These are phyloP conservation scores for Seriola rivoliana DNA, from an alignment of 2,113 vertebrate species.

Conservation along the genomic window DNA sequence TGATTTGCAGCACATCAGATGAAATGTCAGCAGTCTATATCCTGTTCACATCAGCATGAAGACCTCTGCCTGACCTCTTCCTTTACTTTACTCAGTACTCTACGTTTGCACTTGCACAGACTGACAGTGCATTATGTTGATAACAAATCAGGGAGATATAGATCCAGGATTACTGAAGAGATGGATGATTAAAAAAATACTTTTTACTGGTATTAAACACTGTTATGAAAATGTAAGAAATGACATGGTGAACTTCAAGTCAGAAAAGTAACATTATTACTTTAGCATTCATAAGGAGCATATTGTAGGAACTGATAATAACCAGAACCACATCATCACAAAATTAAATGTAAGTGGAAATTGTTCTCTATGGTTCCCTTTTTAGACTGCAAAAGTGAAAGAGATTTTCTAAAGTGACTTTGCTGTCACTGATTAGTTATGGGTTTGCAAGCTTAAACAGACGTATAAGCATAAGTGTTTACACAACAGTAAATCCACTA, in stretches of 20 bases:
- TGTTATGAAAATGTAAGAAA: neutral
- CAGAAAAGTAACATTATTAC: neutral
- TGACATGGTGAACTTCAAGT: neutral
- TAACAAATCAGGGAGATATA: slow-evolving; percentile 10
- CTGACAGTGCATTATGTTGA: slow-evolving; percentile 5
- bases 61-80: slow-evolving; percentile 27
- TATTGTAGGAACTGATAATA: neutral
- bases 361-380: neutral
- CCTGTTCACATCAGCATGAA: slow-evolving; percentile 12
- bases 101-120: neutral
- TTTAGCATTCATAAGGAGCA: neutral
- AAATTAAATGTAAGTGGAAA: neutral
- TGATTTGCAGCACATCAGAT: slow-evolving; percentile 26
- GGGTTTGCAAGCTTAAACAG: neutral
- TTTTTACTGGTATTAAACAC: neutral
- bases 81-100: neutral
- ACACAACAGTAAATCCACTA: neutral
- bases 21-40: slow-evolving; percentile 14
- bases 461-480: neutral
- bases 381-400: neutral
- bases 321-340: neutral
- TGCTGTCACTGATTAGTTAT: neutral
- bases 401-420: neutral
- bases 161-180: neutral
- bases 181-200: neutral